A percentile compares a stretch with the other conserved stretches of the same genome.
Evolutionary conservation across 2,888 invertebrate genomes (phyloP).

Genomic region (Dasysyrphus albostriatus): DNA sequence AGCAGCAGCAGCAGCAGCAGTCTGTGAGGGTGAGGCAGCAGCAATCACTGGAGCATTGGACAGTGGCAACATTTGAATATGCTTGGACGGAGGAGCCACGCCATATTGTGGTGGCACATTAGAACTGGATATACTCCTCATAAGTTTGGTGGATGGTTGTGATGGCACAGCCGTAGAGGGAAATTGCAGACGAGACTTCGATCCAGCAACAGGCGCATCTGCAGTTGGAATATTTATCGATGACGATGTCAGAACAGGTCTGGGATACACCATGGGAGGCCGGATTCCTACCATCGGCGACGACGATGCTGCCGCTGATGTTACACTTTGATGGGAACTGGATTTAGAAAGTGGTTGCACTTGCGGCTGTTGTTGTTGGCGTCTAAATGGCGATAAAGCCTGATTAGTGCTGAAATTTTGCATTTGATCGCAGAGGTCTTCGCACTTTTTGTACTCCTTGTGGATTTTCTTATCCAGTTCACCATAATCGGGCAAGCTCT

Average conservation of each 20-base stretch:
- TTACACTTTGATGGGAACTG: constrained; percentile 81
- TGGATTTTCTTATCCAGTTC: constrained; percentile 83
- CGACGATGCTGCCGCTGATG: constrained; percentile 46
- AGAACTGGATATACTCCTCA: constrained; percentile 83
- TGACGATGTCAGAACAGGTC: constrained; percentile 67
- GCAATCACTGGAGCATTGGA: constrained; percentile 14
- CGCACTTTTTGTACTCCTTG: constrained; percentile 83
- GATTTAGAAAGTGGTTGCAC: constrained; percentile 81
- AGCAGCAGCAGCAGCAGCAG: constrained; percentile 29
- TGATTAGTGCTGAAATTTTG: constrained; percentile 77
- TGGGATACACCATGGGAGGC: constrained; percentile 65
- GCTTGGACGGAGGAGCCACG: constrained; percentile 59
- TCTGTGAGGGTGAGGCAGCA: constrained; percentile 16
- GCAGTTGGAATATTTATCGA: constrained; percentile 69
- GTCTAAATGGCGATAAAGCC: constrained; percentile 66
- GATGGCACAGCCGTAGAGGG: constrained; percentile 80
- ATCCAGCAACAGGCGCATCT: constrained; percentile 63
- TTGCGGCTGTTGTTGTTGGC: constrained; percentile 76
- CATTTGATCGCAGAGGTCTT: constrained; percentile 83
- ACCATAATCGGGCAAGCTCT: constrained; percentile 83
- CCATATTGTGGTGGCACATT: constrained; percentile 78
- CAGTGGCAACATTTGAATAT: constrained; percentile 54
- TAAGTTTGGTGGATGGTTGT: constrained; percentile 77
- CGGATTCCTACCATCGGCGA: constrained; percentile 15
- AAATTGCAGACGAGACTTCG: constrained; percentile 80